phyloP scores from a whole-genome alignment of 2,888 invertebrate genomes.

The Lapara coniferarum region DNA sequence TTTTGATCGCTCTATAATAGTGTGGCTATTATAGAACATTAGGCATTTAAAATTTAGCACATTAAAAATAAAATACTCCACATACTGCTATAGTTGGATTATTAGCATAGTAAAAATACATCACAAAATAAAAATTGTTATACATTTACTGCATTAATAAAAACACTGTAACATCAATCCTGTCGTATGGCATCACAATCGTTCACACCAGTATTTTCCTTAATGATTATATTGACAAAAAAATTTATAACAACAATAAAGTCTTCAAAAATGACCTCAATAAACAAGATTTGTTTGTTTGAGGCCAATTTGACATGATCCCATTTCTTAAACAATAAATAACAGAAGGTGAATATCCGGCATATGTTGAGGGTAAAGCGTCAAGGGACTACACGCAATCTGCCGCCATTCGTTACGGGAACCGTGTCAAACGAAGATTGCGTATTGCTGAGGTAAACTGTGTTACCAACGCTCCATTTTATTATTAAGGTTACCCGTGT shows the following conservation, averaged over 20 bases:
- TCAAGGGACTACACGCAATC: slow-evolving; percentile 52
- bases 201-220: too few species aligned
- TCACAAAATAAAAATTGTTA: too few species aligned
- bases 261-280: slow-evolving; percentile 44
- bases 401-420: slow-evolving; percentile 47
- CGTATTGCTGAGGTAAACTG: slow-evolving; percentile 39
- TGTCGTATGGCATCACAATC: too few species aligned
- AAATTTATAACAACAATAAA: neutral
- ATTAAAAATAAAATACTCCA: too few species aligned
- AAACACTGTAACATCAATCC: too few species aligned
- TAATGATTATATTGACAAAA: too few species aligned
- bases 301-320: slow-evolving; percentile 42
- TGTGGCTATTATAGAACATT: too few species aligned
- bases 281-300: slow-evolving; percentile 51
- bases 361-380: slow-evolving; percentile 53
- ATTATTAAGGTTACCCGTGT: slow-evolving; percentile 21
- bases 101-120: too few species aligned
- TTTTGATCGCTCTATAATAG: too few species aligned
- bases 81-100: too few species aligned
- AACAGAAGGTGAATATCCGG: slow-evolving; percentile 54
- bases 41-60: too few species aligned
- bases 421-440: slow-evolving; percentile 56
- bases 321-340: slow-evolving; percentile 57
- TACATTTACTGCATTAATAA: too few species aligned
- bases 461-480: slow-evolving; percentile 30